Base-by-base conservation (phyloP, 2,797 vertebrate species). In the Hypotaenidia philippensis region DNA sequence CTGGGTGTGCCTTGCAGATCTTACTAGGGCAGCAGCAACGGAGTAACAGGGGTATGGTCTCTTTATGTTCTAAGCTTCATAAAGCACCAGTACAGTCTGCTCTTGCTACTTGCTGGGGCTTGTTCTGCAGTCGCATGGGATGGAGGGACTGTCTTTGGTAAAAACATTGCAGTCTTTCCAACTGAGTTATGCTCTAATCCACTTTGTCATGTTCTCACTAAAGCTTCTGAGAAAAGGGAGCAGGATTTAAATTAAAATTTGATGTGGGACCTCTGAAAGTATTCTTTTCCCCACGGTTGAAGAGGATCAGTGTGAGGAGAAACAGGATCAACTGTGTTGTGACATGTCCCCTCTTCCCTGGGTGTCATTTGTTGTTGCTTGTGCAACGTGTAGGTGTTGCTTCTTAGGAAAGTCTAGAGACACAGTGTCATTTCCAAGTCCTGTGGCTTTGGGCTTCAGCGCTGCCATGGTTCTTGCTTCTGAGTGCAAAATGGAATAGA, bases 101-200 rank as follows among this genome's bases (percentile, higher is more conserved):
- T 10, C 25, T 11, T 11, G 0, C 13, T 1, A 0, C 22, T 3
- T 2, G 0, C 1, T 13, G 17, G 13, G 22, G 13, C 31, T n/a
- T 16, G 11, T 49, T 32, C 20, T 13, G 52, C 31, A 20, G 32
- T 29, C 3, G 0, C 11, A 2, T 0, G 1, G 49, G 25, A 8
- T 4, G 44, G 4, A 29, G 50, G 49, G 41, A 6, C 32, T 14
- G 2, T 2, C 23, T 19, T 34, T 0, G 1, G 9, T 44, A 13
- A 27, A 50, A 65, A 7, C 2, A 1, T 5, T 31, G 8, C 14
- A 2, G 0, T 18, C 50, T 65, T 66, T 23, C 45, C 41, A 40
- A 6, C 9, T 3, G 1, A 29, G 8, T 44, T 45, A 11, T 2
- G 5, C 15, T 64, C 25, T 23, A 27, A 52, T 13, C 5, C 56